Evolutionary conservation across 2,113 vertebrate genomes (phyloP), one percentile per base, ranked within the genome.

Genomic region (Oenanthe melanoleuca): DNA sequence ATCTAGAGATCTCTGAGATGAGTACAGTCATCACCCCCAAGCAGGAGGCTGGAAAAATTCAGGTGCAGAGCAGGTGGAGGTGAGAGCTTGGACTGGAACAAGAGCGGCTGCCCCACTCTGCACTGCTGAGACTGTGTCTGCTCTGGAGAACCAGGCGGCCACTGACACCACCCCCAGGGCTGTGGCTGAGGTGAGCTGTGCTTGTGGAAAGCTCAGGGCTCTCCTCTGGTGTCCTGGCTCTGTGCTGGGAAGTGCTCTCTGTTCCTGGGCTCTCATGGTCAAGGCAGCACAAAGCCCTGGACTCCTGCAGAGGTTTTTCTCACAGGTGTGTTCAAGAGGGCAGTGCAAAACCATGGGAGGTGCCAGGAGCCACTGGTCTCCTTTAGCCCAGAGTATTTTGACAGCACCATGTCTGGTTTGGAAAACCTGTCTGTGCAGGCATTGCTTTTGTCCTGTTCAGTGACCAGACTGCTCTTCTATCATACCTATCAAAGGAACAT

Each of bases 371-470:
- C 77, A 37, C 9, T 55, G 45, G 29, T 66, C 34, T 86, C 6
- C 72, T 84, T 88, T 59, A 56, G 24, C 59, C 60, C 60, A 64
- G 64, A 49, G 38, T 64, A n/a, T 93, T 90, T 70, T 80, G 47
- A 60, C 67, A 82, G 24, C 79, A 73, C 2, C 0, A 0, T 31
- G 52, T 66, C 45, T 70, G 67, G n/a, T 88, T 65, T 88, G 80
- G 74, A 77, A 59, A 96, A 86, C 93, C 90, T 73, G 93, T 82
- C 89, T 85, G 89, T 65, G 57, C 64, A 67, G 83, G 50, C 72
- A 15, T 73, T 88, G 55, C 79, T 92, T 79, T 49, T 0, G 0
- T 75, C 69, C 55, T 50, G 67, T 45, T 94, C 88, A 47, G 6
- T 77, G 82, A 47, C 63, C 38, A 10, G 42, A 34, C 0, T 6